Percentiles rank a stretch among this genome's conserved stretches.
phyloP scores from a whole-genome alignment of 2,113 vertebrate genomes.

The Telmatochromis brachygnathus region DNA sequence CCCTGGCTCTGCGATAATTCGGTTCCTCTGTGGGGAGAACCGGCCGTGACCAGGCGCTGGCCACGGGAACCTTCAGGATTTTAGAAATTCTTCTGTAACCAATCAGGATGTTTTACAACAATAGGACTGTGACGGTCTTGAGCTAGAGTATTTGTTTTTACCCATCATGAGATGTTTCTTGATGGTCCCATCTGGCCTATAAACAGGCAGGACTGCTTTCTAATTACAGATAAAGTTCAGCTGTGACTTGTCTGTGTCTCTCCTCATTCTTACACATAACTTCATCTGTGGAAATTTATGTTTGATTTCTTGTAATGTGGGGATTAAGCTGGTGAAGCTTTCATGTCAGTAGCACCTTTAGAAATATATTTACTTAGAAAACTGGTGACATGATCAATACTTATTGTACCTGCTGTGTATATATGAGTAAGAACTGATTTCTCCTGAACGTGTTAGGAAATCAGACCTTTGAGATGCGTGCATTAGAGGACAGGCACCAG shows the following conservation, averaged over 20 bases:
- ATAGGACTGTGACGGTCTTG: not conserved
- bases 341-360: not conserved
- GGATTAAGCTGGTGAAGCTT: not conserved
- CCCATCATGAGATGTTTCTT: not conserved
- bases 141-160: not conserved
- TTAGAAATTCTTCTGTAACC: not conserved
- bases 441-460: conserved; percentile 64
- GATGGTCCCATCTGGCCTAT: not conserved
- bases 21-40: not conserved
- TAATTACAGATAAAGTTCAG: rapidly evolving
- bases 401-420: rapidly evolving
- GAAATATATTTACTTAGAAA: not conserved
- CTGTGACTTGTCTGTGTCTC: not conserved
- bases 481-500: conserved; percentile 80
- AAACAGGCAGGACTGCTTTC: rapidly evolving
- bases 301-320: not conserved
- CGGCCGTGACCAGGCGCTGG: rapidly evolving
- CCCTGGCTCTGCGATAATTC: not conserved
- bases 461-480: conserved; percentile 75
- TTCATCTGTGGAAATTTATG: not conserved
- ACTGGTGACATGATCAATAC: not conserved
- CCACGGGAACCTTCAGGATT: not conserved
- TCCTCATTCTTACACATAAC: not conserved
- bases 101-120: not conserved
- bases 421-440: not conserved